Evolutionary conservation across 2,888 invertebrate species (phyloP).

Genomic region (Ramazzottius varieornatus): DNA sequence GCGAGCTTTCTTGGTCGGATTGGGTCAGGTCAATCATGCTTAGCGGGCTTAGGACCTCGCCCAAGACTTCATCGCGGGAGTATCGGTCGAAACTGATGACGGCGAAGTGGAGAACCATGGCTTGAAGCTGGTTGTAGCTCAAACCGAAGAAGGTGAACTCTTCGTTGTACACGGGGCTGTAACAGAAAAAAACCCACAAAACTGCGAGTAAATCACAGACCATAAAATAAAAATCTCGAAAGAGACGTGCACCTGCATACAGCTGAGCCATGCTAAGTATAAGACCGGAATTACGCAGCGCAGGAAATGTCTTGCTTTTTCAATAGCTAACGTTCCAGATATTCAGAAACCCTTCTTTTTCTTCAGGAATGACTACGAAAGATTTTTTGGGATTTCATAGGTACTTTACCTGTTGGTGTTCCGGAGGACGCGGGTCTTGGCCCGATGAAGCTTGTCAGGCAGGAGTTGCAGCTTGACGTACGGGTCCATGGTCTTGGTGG

Average conservation of each 20-base stretch:
- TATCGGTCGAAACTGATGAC: constrained; percentile 70
- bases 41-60: constrained; percentile 54
- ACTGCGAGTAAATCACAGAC: too few species aligned
- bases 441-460: constrained; percentile 76
- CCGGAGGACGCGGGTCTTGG: constrained; percentile 77
- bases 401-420: too few species aligned
- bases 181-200: too few species aligned
- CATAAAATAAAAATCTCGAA: too few species aligned
- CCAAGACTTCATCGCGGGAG: constrained; percentile 90
- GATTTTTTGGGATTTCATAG: too few species aligned
- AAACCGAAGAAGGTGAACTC: constrained; percentile 89
- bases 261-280: too few species aligned
- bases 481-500: constrained; percentile 44
- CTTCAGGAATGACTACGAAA: too few species aligned
- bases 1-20: constrained; percentile 10
- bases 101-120: background rate
- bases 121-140: background rate
- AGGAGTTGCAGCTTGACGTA: constrained; percentile 89
- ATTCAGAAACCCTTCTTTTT: too few species aligned
- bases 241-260: too few species aligned
- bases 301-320: too few species aligned
- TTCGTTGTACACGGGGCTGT: constrained; percentile 92
- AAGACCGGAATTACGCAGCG: too few species aligned
- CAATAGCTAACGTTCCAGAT: too few species aligned
- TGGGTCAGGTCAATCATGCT: background rate